Percentiles rank a stretch among this genome's conserved stretches.
Conservation (phyloP, 2,113 vertebrate species). For the Dasypus novemcinctus region DNA sequence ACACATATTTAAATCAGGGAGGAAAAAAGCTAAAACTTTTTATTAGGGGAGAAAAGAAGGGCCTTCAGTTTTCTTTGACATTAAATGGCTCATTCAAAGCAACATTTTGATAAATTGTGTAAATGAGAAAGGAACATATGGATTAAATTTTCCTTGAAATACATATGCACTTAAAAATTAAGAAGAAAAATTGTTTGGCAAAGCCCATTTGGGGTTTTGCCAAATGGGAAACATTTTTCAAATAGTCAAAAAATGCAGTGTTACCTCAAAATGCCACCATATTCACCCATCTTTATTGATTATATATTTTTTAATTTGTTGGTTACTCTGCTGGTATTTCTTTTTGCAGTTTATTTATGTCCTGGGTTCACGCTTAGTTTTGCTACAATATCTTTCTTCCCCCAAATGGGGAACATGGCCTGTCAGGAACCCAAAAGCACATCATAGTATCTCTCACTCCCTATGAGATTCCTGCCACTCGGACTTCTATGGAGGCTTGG, state of each 20-base stretch:
- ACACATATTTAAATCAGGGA: conserved; percentile 43
- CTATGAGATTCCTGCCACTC: not conserved
- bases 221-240: conserved; percentile 76
- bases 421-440: not conserved
- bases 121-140: conserved; percentile 80
- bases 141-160: conserved; percentile 81
- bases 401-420: not conserved
- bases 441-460: not conserved
- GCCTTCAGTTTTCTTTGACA: conserved; percentile 72
- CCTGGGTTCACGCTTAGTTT: conserved; percentile 14
- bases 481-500: not conserved
- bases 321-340: conserved; percentile 49
- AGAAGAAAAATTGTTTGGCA: conserved; percentile 76
- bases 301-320: conserved; percentile 65
- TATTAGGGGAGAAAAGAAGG: conserved; percentile 31
- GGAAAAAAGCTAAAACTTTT: conserved; percentile 50
- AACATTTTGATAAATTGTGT: conserved; percentile 80
- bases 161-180: conserved; percentile 77
- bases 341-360: conserved; percentile 37
- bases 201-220: conserved; percentile 72
- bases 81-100: conserved; percentile 80
- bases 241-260: conserved; percentile 75
- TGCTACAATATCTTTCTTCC: not conserved
- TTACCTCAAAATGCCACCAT: conserved; percentile 72
- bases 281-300: conserved; percentile 70